Base-by-base conservation (phyloP, 2,888 invertebrate genomes). In the Euclidia mi region DNA sequence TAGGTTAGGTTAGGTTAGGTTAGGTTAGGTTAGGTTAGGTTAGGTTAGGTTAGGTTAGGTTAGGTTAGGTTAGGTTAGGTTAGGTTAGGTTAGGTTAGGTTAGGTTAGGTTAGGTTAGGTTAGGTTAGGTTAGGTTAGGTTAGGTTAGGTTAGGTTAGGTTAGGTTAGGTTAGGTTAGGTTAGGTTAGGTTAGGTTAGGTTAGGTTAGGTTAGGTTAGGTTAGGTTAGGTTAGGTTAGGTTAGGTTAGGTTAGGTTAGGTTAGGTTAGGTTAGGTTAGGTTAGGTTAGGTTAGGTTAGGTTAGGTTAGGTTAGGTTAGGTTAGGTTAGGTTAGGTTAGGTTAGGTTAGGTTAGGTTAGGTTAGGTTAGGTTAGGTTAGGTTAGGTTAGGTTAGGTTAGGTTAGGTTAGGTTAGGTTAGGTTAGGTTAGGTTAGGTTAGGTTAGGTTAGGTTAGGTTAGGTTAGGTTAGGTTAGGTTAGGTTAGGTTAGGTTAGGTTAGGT, bases 41-140 rank as follows among this genome's bases (percentile, higher is more conserved):
- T 51, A 49, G 45, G 56, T 44, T 44, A 51, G 51, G 57, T 51
- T 51, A 57, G 57, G 57, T 48, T 48, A 55, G 55, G 55, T 48
- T 48, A 48, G 48, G 48, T 55, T 55, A 48, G 55, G 55, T 55
- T 48, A 48, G 55, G 55, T 48, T 48, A 55, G 55, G 48, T 55
- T 48, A 55, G 55, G 48, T 52, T 52, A 55, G 52, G 52, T 52
- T 52, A 52, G 52, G 52, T 52, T 52, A 52, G 51, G 51, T 52
- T 52, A 52, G 51, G 51, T 52, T 52, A 52, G 51, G 51, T 52
- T 52, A 45, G 51, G 51, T 44, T 52, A 41, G 41, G 41, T 41
- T 41, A 41, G 41, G 41, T 41, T 41, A 41, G 41, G 41, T 41
- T 41, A 46, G 46, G 46, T 46, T 46, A 46, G 46, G 46, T 46